Percentiles rank a stretch among this genome's conserved stretches.
phyloP scores from a whole-genome alignment of 2,797 vertebrate genomes.

The Denticeps clupeoides region DNA sequence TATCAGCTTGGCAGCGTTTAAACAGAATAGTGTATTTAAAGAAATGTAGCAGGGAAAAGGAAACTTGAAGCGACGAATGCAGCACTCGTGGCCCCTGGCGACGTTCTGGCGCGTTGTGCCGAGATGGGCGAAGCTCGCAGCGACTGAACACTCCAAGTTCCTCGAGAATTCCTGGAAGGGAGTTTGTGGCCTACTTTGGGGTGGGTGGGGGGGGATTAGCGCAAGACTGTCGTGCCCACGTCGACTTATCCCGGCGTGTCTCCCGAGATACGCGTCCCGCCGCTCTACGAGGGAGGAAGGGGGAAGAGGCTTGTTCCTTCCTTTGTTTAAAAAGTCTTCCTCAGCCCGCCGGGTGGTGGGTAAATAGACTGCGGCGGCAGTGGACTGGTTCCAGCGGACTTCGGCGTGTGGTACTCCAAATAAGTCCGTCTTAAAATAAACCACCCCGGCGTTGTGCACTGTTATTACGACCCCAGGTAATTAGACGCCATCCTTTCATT shows the following conservation, averaged over 20 bases:
- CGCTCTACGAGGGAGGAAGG: conserved; percentile 43
- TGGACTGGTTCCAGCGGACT: too few relatives aligned
- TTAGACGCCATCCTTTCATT: too few relatives aligned
- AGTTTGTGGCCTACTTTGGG: conserved; percentile 32
- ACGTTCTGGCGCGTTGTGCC: not conserved
- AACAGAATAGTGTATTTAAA: conserved; percentile 25
- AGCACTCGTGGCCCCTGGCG: not conserved
- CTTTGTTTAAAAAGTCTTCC: too few relatives aligned
- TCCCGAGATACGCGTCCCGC: conserved; percentile 34
- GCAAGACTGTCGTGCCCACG: conserved; percentile 42
- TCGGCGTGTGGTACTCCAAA: too few relatives aligned
- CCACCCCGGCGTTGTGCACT: too few relatives aligned
- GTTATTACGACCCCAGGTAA: too few relatives aligned
- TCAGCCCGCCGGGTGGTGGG: too few relatives aligned
- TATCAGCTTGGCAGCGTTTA: not conserved
- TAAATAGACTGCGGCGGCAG: too few relatives aligned
- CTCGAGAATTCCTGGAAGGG: conserved; percentile 27
- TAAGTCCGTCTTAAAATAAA: too few relatives aligned
- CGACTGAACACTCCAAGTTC: conserved; percentile 17
- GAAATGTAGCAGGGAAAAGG: conserved; percentile 12
- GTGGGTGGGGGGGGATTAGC: conserved; percentile 39
- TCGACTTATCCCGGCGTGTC: conserved; percentile 43
- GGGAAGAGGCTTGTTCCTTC: too few relatives aligned
- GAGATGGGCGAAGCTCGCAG: conserved; percentile 15
- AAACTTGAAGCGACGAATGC: not conserved